Evolutionary conservation across 2,113 vertebrate species (phyloP).

Genomic region (Ictalurus punctatus): DNA sequence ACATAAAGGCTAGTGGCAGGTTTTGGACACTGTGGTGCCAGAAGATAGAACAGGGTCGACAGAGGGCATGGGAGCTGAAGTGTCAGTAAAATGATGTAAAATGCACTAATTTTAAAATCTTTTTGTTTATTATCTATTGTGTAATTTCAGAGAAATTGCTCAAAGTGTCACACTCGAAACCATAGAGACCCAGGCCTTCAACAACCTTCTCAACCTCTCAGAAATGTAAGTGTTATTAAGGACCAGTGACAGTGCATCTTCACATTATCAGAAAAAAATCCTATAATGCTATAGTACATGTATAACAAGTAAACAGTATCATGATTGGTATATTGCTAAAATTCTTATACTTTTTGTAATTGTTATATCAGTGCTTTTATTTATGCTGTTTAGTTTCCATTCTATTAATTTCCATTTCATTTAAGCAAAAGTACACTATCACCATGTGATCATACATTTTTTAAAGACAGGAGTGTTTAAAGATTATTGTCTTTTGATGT

Average conservation of each 20-base stretch:
- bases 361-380: no score
- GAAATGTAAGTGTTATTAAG: conserved; percentile 62
- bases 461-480: neutral
- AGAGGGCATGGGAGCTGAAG: neutral
- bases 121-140: conserved; percentile 6
- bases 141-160: conserved; percentile 62
- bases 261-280: neutral
- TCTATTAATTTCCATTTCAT: neutral
- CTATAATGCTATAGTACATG: neutral
- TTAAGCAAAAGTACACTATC: neutral
- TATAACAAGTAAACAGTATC: neutral
- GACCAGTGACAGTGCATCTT: neutral
- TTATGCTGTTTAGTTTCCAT: neutral
- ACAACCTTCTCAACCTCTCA: conserved; percentile 63
- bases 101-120: neutral
- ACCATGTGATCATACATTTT: neutral
- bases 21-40: neutral
- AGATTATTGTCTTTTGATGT: neutral
- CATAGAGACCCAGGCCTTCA: conserved; percentile 65
- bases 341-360: no score
- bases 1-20: neutral
- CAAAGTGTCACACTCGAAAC: conserved; percentile 66
- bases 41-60: neutral
- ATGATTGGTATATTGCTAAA: neutral
- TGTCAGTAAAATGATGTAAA: neutral